A percentile compares a stretch with the other conserved stretches of the same genome.
phyloP scores from a whole-genome alignment of 2,113 vertebrate species.

The Mirza zaza region DNA sequence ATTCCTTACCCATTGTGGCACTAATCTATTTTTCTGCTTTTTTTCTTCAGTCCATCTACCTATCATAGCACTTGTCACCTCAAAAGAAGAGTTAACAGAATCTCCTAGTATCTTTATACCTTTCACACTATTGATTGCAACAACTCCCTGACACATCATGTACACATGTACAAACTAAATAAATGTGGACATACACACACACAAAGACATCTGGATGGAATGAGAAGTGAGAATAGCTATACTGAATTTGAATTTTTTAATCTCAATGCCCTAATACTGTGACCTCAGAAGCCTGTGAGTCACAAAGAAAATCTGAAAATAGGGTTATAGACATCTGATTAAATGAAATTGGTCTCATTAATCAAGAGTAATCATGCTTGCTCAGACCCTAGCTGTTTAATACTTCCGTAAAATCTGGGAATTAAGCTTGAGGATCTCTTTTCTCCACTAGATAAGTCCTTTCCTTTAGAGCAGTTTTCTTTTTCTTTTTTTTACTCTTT shows the following conservation, averaged over 20 bases:
- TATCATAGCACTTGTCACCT: not conserved
- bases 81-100: not conserved
- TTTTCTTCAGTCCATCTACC: not conserved
- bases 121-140: not conserved
- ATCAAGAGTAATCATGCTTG: not conserved
- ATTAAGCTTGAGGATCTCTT: not conserved
- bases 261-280: not conserved
- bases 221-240: not conserved
- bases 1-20: not conserved
- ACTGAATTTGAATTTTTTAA: not conserved
- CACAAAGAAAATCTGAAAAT: conserved; percentile 9
- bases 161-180: not conserved
- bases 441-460: not conserved
- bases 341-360: not conserved
- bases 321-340: not conserved
- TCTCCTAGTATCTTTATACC: not conserved
- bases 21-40: not conserved
- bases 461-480: not conserved
- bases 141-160: not conserved
- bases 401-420: not conserved
- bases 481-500: not conserved
- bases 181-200: not conserved
- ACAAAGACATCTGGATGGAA: not conserved
- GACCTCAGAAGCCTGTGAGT: not conserved
- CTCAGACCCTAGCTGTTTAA: not conserved